Conservation (phyloP, 2,888 invertebrate genomes). For the Parelbella ahira region DNA sequence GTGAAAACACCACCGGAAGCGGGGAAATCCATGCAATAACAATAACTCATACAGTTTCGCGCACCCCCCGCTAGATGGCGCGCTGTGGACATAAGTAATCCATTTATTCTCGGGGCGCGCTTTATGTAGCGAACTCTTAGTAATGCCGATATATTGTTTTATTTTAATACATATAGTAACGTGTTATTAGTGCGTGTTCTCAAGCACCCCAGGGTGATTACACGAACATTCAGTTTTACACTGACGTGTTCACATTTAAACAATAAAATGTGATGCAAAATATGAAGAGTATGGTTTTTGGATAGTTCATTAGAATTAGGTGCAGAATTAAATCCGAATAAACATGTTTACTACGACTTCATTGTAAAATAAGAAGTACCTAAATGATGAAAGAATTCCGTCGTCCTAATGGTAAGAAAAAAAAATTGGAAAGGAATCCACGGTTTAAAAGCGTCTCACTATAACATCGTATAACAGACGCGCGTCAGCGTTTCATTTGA, state of each 20-base stretch:
- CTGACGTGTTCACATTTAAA: too few relatives aligned
- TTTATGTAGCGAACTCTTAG: constrained; percentile 76
- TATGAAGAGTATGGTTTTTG: too few relatives aligned
- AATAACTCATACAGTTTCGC: constrained; percentile 71
- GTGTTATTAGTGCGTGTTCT: constrained; percentile 57
- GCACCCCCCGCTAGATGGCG: constrained; percentile 77
- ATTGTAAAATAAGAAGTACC: too few relatives aligned
- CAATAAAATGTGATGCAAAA: too few relatives aligned
- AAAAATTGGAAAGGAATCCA: background rate
- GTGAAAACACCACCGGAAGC: constrained; percentile 75
- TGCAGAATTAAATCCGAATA: too few relatives aligned
- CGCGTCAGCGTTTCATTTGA: constrained; percentile 13
- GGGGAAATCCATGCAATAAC: constrained; percentile 75
- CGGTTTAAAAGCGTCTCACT: background rate
- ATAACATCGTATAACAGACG: too few relatives aligned
- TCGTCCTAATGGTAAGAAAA: background rate
- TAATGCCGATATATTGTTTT: constrained; percentile 69
- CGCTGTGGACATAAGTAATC: constrained; percentile 76
- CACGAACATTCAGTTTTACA: too few relatives aligned
- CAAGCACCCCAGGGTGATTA: too few relatives aligned
- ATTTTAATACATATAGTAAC: constrained; percentile 69
- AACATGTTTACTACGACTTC: too few relatives aligned
- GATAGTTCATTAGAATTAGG: too few relatives aligned
- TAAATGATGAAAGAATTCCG: too few relatives aligned
- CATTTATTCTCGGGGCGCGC: constrained; percentile 78